Percentiles rank a stretch among this genome's conserved stretches.
Evolutionary conservation across 64 coral and sea anemone genomes (phyloP).

Genomic region (Trachythela sp.): DNA sequence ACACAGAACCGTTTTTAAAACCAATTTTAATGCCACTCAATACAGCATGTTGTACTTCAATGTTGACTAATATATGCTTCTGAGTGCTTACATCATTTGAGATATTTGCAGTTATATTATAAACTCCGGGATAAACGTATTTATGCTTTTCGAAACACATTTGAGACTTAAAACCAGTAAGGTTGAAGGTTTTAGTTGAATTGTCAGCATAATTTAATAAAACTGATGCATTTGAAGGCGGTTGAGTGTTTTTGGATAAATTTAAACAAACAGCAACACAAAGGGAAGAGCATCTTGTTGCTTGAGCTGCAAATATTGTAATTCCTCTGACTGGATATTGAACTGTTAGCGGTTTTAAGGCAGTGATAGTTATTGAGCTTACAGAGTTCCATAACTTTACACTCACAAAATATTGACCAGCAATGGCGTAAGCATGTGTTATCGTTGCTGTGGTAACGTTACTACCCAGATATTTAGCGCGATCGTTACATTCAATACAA

Average conservation of each 20-base stretch:
- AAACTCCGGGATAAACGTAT: neutral
- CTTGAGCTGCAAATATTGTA: neutral
- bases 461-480: neutral
- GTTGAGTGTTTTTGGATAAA: neutral
- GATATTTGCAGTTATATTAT: neutral
- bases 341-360: neutral
- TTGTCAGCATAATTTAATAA: neutral
- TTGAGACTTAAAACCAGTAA: neutral
- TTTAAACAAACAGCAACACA: neutral
- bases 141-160: neutral
- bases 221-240: neutral
- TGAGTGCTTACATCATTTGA: neutral
- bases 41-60: neutral
- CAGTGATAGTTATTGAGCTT: neutral
- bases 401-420: neutral
- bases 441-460: neutral
- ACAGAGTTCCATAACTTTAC: neutral
- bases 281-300: neutral
- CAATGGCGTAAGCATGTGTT: neutral
- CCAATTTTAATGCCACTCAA: neutral
- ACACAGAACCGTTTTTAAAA: neutral
- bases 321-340: neutral
- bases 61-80: neutral
- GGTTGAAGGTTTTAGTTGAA: neutral
- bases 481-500: neutral